Evolutionary conservation across 2,797 vertebrate species (phyloP), one percentile per base, ranked within the genome.

Genomic region (Rhyacichthys aspro): DNA sequence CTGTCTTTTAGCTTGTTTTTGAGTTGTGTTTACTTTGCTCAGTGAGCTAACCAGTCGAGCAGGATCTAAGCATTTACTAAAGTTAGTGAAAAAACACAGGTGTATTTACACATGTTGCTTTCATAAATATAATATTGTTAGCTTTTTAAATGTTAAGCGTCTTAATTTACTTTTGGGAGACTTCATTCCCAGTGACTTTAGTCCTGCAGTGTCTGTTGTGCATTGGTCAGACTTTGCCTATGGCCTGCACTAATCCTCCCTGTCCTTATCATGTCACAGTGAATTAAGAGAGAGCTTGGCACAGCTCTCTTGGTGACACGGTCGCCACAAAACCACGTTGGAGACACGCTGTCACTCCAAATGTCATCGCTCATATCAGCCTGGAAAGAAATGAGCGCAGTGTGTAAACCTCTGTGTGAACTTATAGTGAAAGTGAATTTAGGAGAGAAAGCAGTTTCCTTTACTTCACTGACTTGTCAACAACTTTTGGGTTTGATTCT

Each of bases 361-460:
- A 92, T 89, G 90, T 90, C 90, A 87, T 47, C 69, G 76, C 81
- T 73, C 67, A 67, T 16, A 43, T 88, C 32, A 70, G 73, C 66
- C 82, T 54, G 83, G 69, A 67, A 88, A 85, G 61, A 53, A 28
- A 11, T 7, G 5, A 8, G 5, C 3, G 78, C 67, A 16, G 47
- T 50, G 66, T 66, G 66, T 56, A 49, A 47, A 57, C 2, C 67
- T 69, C 43, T 82, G 67, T 82, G 43, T 56, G 44, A 43, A 7
- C 44, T 39, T 81, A n/a, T 42, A 57, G 39, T 53, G 66, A 64
- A 77, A 82, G 79, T 90, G 83, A 81, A 91, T 92, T 84, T 89
- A 86, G 86, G 84, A 89, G 89, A 88, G 88, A 91, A 93, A 87
- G 83, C 90, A 83, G 58, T 87, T 70, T 74, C 88, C 85, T 92